Conservation (phyloP, 2,888 invertebrate species). For the Linhomoeus sp. region DNA sequence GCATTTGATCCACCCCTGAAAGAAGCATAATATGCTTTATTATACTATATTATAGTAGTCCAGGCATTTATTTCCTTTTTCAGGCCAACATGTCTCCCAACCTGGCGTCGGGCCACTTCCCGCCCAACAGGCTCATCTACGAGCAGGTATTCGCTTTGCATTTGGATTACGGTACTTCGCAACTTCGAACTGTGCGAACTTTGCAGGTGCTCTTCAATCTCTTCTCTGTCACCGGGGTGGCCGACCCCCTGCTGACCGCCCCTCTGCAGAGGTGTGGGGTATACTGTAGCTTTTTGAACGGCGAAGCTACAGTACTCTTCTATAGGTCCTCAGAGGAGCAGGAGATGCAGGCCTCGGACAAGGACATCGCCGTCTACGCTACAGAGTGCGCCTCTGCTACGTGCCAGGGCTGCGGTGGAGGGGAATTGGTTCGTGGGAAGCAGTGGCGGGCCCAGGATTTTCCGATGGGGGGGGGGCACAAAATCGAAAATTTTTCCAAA, state of each 20-base stretch:
- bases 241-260: constrained; percentile 11
- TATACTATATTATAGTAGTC: too few relatives aligned
- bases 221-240: constrained; percentile 55
- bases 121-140: constrained; percentile 62
- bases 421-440: too few relatives aligned
- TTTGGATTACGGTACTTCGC: too few relatives aligned
- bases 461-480: too few relatives aligned
- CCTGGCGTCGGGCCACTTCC: constrained; percentile 72
- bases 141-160: constrained; percentile 47
- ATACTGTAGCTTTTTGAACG: neutral
- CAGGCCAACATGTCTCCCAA: constrained; percentile 93
- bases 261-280: constrained; percentile 4
- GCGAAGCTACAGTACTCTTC: too few relatives aligned
- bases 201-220: constrained; percentile 62
- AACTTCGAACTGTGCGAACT: too few relatives aligned
- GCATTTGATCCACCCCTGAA: too few relatives aligned
- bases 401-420: constrained; percentile 43
- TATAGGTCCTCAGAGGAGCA: constrained; percentile 31
- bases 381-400: constrained; percentile 41
- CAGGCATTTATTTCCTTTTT: too few relatives aligned
- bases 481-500: too few relatives aligned
- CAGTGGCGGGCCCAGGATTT: too few relatives aligned
- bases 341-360: constrained; percentile 51
- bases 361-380: constrained; percentile 56
- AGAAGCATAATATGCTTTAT: too few relatives aligned